Evolutionary conservation across 2,888 invertebrate species (phyloP).

Genomic region (Stenchaetothrips biformis): DNA sequence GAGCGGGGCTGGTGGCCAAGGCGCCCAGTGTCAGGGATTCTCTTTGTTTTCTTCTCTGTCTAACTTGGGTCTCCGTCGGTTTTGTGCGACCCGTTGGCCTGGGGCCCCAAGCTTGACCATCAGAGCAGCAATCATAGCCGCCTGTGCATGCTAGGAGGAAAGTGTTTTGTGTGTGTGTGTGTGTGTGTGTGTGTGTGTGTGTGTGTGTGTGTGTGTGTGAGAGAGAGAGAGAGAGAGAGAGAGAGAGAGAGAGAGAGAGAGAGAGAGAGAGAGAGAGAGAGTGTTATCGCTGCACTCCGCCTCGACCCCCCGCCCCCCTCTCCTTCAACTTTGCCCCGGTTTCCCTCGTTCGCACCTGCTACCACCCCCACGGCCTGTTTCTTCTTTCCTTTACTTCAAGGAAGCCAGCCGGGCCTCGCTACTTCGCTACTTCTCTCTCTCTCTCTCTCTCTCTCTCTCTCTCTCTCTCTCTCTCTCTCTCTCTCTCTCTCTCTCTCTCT

Average conservation of each 20-base stretch:
- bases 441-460: not conserved
- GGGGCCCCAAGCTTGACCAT: no score
- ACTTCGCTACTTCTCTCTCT: not conserved
- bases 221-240: not conserved
- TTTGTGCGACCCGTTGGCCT: no score
- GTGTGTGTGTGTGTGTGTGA: no score
- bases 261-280: not conserved
- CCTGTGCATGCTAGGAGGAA: no score
- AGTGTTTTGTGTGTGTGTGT: no score
- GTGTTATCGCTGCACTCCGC: not conserved
- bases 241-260: not conserved
- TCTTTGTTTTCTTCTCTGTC: no score
- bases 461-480: not conserved
- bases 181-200: no score
- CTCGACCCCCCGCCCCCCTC: not conserved
- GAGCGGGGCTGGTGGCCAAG: no score
- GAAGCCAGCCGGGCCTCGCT: no score
- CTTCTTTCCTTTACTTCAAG: not conserved
- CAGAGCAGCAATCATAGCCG: no score
- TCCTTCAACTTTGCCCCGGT: not conserved
- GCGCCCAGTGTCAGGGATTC: no score
- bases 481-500: not conserved
- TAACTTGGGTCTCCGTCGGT: no score
- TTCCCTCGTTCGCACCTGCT: constrained; percentile 1
- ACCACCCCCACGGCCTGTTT: not conserved